Percentiles rank a stretch among this genome's conserved stretches.
phyloP scores from a whole-genome alignment of 2,113 vertebrate genomes.

The Promerops cafer region DNA sequence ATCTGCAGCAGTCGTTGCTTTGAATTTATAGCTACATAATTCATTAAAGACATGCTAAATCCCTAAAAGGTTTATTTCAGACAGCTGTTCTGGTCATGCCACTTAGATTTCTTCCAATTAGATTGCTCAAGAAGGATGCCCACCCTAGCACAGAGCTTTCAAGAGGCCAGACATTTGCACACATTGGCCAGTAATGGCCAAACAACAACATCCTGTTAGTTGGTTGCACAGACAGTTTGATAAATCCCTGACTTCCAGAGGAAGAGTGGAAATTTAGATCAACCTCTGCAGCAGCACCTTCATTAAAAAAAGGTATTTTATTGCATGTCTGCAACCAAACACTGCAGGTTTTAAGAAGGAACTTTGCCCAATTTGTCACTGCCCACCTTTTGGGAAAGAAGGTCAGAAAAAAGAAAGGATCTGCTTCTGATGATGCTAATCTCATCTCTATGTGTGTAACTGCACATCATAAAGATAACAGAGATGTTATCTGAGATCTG shows the following conservation, averaged over 20 bases:
- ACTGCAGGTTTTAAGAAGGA: background rate
- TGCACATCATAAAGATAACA: constrained; percentile 9
- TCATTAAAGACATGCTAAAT: background rate
- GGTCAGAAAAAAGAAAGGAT: background rate
- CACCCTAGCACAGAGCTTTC: background rate
- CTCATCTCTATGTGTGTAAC: background rate
- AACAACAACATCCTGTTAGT: background rate
- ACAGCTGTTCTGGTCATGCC: background rate
- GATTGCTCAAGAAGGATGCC: background rate
- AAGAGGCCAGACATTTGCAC: background rate
- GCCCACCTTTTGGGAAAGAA: background rate
- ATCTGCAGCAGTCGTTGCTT: background rate
- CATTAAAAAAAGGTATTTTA: background rate
- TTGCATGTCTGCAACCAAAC: background rate
- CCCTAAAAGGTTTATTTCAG: background rate
- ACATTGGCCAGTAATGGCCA: background rate
- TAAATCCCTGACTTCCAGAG: background rate
- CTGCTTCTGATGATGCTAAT: background rate
- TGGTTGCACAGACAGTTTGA: background rate
- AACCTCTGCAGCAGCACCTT: background rate
- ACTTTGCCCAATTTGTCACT: background rate
- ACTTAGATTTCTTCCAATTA: background rate
- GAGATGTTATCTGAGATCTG: background rate
- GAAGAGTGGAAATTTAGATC: background rate
- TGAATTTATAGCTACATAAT: background rate